Conservation (phyloP, 2,113 vertebrate species). For the Strigops habroptila region DNA sequence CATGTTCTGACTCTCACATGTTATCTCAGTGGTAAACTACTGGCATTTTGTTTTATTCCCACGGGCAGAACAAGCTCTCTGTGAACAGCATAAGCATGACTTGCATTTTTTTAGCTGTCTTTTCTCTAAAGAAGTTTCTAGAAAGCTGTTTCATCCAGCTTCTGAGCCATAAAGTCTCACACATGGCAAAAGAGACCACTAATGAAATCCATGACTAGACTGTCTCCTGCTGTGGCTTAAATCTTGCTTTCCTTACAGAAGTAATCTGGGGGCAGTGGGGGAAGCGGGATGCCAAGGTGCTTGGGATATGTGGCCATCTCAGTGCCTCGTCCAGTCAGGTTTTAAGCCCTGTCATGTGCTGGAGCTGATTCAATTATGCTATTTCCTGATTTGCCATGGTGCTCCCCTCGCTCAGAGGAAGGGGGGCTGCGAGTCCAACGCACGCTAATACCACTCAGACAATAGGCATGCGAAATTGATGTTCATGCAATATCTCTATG, state of each 20-base stretch:
- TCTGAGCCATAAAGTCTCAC: background rate
- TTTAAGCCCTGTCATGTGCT: background rate
- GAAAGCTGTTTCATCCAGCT: background rate
- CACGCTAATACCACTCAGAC: slow-evolving; percentile 7
- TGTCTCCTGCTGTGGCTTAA: background rate
- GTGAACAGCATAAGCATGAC: background rate
- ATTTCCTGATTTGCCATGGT: background rate
- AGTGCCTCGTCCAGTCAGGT: background rate
- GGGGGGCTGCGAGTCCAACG: background rate
- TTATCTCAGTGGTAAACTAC: background rate
- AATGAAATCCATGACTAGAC: background rate
- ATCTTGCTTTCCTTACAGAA: background rate
- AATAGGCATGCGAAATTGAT: slow-evolving; percentile 46
- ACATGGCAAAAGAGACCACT: background rate
- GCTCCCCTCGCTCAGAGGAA: background rate
- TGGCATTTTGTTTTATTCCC: background rate
- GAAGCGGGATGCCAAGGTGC: background rate
- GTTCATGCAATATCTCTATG: slow-evolving; percentile 49
- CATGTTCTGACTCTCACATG: background rate
- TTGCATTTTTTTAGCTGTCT: background rate
- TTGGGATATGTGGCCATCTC: background rate
- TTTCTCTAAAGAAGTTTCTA: slow-evolving; percentile 10
- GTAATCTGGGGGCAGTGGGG: background rate
- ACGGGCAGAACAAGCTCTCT: background rate
- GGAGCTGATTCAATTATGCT: slow-evolving; percentile 16